A percentile compares a stretch with the other conserved stretches of the same genome.
Conservation (phyloP, 2,888 invertebrate genomes). For the Andrena trimmerana region DNA sequence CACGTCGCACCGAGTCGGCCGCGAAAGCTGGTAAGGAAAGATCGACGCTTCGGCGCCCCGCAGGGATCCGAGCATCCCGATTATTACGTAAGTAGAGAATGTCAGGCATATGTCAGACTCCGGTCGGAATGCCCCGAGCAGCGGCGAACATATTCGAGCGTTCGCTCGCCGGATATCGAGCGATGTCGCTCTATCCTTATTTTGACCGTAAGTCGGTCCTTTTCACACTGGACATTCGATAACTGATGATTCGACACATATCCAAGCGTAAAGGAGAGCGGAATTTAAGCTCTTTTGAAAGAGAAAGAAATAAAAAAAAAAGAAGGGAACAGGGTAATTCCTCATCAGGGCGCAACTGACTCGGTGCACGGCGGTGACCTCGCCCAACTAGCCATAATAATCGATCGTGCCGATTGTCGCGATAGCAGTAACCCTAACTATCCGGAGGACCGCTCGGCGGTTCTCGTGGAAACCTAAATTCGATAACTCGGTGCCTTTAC, state of each 20-base stretch:
- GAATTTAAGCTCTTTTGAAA: not conserved
- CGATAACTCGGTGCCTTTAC: slow-evolving; percentile 73
- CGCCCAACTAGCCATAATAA: slow-evolving; percentile 47
- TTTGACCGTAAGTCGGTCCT: not conserved
- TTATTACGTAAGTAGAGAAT: slow-evolving; percentile 34
- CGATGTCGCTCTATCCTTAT: not conserved
- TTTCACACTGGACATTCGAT: not conserved
- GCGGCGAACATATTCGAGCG: not conserved
- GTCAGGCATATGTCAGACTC: slow-evolving; percentile 40
- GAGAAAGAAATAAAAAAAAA: no score
- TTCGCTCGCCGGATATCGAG: not conserved
- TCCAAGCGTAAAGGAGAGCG: not conserved
- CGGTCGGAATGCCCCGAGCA: slow-evolving; percentile 22
- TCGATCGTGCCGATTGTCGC: slow-evolving; percentile 21
- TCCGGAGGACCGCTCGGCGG: slow-evolving; percentile 17
- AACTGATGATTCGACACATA: not conserved
- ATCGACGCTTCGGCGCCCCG: slow-evolving; percentile 10
- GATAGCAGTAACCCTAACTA: slow-evolving; percentile 21
- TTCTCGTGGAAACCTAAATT: slow-evolving; percentile 43
- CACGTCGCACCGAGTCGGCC: not conserved
- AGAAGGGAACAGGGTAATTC: no score
- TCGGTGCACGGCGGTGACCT: slow-evolving; percentile 26
- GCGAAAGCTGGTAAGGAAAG: slow-evolving; percentile 30
- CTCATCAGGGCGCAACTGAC: not conserved
- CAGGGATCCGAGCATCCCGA: not conserved